Conservation (phyloP, 2,113 vertebrate genomes). For the Sarotherodon lohbergeri region DNA sequence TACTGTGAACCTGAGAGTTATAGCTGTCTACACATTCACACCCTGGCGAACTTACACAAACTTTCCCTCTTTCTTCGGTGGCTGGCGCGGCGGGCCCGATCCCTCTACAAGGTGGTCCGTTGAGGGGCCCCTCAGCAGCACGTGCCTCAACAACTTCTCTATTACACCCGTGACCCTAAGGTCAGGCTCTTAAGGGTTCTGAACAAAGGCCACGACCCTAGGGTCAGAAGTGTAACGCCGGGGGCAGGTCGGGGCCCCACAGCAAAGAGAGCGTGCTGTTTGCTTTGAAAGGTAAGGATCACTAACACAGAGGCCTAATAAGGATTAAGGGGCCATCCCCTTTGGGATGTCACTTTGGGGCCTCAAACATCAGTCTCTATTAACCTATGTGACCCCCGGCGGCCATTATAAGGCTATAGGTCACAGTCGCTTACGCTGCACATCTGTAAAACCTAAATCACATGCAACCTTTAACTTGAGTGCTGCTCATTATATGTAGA, state of each 20-base stretch:
- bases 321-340: constrained; percentile 78
- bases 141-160: constrained; percentile 87
- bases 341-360: constrained; percentile 72
- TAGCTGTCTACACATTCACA: constrained; percentile 5
- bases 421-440: constrained; percentile 33
- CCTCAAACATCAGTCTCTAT: constrained; percentile 72
- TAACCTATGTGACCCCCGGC: constrained; percentile 67
- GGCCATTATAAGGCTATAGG: constrained; percentile 55
- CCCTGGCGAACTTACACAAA: not conserved
- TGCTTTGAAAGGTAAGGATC: constrained; percentile 83
- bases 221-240: constrained; percentile 85
- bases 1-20: not conserved
- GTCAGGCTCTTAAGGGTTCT: constrained; percentile 82
- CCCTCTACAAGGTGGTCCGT: constrained; percentile 63
- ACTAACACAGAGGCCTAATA: constrained; percentile 77
- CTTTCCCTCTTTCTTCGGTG: not conserved
- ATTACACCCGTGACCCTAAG: constrained; percentile 82
- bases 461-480: not conserved
- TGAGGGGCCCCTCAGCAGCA: constrained; percentile 73
- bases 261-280: constrained; percentile 80
- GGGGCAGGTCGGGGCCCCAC: constrained; percentile 78
- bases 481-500: constrained; percentile 20
- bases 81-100: not conserved
- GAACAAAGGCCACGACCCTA: constrained; percentile 88
- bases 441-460: constrained; percentile 26